Percentiles rank a stretch among this genome's conserved stretches.
Evolutionary conservation across 2,797 vertebrate genomes (phyloP).

Genomic region (Crocidura indochinensis): DNA sequence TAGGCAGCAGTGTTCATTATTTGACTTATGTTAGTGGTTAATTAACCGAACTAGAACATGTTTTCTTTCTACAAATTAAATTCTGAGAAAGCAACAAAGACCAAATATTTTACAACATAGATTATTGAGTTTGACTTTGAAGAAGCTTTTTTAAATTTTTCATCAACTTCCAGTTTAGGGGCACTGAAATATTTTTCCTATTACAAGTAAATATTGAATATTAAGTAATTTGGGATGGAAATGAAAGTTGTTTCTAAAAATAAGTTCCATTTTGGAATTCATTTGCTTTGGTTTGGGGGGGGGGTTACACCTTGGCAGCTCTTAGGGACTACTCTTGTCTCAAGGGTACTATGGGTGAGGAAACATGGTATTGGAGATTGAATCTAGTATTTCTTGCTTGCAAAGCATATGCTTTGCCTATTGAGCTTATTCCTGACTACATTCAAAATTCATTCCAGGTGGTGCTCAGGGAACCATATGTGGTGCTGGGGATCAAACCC

Average conservation of each 20-base stretch:
- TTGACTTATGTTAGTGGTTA: constrained; percentile 78
- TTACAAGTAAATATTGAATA: constrained; percentile 76
- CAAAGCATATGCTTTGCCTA: too few species aligned
- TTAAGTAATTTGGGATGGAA: constrained; percentile 72
- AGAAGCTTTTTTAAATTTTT: constrained; percentile 68
- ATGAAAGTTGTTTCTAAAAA: constrained; percentile 78
- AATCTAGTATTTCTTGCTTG: too few species aligned
- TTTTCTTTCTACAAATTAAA: constrained; percentile 70
- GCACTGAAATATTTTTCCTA: constrained; percentile 58
- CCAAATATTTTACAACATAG: constrained; percentile 75
- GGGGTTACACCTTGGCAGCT: too few species aligned
- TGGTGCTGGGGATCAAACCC: too few species aligned
- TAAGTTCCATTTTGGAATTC: not conserved
- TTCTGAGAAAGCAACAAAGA: constrained; percentile 72
- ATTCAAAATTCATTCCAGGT: too few species aligned
- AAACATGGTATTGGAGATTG: too few species aligned
- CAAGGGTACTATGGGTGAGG: too few species aligned
- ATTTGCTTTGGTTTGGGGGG: too few species aligned
- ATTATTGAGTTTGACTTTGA: constrained; percentile 70
- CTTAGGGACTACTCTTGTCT: too few species aligned
- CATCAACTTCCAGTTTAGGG: constrained; percentile 54
- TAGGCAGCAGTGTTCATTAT: constrained; percentile 63
- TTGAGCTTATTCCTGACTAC: too few species aligned
- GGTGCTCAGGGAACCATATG: too few species aligned
- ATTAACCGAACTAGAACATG: constrained; percentile 76